Evolutionary conservation across 1,140 invertebrate genomes (phyloP).

Genomic region (Vanessa atalanta): DNA sequence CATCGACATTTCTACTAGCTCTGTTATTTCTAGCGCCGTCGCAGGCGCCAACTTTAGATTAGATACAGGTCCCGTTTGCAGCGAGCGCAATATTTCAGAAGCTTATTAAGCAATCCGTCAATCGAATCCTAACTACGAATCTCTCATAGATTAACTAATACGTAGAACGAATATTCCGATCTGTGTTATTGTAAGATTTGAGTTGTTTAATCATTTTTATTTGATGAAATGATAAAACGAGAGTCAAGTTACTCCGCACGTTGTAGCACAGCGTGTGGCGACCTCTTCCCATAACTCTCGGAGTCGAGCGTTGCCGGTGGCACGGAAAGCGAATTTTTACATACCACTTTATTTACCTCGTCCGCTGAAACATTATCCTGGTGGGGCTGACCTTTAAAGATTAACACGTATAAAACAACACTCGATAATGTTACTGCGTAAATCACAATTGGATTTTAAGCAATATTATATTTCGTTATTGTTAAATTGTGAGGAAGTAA

Average conservation of each 20-base stretch:
- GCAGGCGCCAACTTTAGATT: conserved; percentile 69
- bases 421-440: conserved; percentile 27
- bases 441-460: conserved; percentile 32
- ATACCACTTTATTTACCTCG: conserved; percentile 33
- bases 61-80: conserved; percentile 65
- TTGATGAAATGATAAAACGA: not conserved
- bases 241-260: not conserved
- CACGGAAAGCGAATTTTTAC: conserved; percentile 24
- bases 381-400: conserved; percentile 35
- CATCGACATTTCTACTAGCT: conserved; percentile 65
- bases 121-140: conserved; percentile 37
- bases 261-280: conserved; percentile 3
- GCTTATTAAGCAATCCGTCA: conserved; percentile 62
- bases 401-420: conserved; percentile 35
- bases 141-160: not conserved
- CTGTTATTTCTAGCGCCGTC: conserved; percentile 67
- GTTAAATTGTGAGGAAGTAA: conserved; percentile 32
- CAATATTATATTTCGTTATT: conserved; percentile 30
- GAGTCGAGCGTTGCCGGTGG: conserved; percentile 21
- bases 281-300: conserved; percentile 12
- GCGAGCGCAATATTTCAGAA: conserved; percentile 61
- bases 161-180: not conserved
- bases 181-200: not conserved
- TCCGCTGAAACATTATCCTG: conserved; percentile 38
- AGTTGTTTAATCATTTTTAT: conserved; percentile 6